A percentile compares a stretch with the other conserved stretches of the same genome.
Conservation (phyloP, 2,113 vertebrate genomes). For the rat (Rattus norvegicus) region DNA sequence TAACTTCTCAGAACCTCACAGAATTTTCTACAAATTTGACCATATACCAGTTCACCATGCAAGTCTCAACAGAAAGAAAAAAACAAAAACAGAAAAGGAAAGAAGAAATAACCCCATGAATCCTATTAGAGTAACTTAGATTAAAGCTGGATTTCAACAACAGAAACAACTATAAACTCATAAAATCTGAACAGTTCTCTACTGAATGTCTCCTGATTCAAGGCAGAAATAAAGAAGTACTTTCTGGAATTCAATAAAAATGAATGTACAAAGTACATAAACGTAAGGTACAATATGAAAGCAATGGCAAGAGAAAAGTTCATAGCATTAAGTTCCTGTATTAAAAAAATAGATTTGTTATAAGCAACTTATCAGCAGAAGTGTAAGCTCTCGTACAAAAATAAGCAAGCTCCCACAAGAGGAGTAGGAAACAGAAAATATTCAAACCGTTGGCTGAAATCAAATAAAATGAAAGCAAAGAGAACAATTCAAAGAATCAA, state of each 20-base stretch:
- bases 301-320: background rate
- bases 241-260: no score
- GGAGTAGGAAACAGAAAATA: background rate
- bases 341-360: background rate
- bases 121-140: background rate
- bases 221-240: background rate
- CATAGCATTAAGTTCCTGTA: background rate
- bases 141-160: background rate
- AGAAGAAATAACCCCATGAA: background rate
- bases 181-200: background rate
- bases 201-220: background rate
- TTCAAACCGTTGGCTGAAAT: background rate
- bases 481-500: background rate
- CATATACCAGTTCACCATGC: background rate
- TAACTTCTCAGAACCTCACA: background rate
- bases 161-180: background rate
- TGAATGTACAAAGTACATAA: background rate
- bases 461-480: background rate
- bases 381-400: background rate
- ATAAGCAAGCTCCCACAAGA: background rate
- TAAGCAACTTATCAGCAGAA: background rate
- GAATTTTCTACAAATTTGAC: background rate
- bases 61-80: background rate
- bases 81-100: background rate
- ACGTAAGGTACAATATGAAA: background rate